These are phyloP conservation scores for Fulmarus glacialis DNA, from an alignment of 2,113 vertebrate genomes.

Conservation along the genomic window DNA sequence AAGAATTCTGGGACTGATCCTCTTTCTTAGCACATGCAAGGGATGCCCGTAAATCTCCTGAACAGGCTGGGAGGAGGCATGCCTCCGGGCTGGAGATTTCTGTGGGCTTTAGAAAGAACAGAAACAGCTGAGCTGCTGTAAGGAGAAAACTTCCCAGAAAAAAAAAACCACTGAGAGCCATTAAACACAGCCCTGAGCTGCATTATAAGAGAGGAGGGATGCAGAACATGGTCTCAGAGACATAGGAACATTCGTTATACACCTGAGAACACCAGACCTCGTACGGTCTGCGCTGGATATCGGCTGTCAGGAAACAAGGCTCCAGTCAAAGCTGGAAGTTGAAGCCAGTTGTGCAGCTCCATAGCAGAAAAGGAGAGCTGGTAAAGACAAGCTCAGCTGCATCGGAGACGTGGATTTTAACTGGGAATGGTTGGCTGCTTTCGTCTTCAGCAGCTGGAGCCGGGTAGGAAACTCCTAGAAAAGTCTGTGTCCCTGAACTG, in stretches of 20 bases:
- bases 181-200: background rate
- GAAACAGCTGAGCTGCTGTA: background rate
- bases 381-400: background rate
- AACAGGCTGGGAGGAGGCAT: background rate
- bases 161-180: background rate
- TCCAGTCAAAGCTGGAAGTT: background rate
- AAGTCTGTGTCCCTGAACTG: fast-evolving
- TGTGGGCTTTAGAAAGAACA: background rate
- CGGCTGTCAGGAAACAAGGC: background rate
- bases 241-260: background rate
- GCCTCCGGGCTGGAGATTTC: background rate
- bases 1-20: background rate
- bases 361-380: background rate
- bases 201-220: background rate
- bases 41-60: background rate
- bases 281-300: fast-evolving
- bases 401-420: fast-evolving
- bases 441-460: background rate
- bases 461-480: background rate
- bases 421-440: fast-evolving
- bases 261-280: background rate
- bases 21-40: background rate
- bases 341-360: background rate
- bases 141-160: background rate
- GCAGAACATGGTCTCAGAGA: background rate